These are phyloP conservation scores for Onthophagus sagittarius DNA, from an alignment of 2,888 invertebrate species.

Conservation along the genomic window DNA sequence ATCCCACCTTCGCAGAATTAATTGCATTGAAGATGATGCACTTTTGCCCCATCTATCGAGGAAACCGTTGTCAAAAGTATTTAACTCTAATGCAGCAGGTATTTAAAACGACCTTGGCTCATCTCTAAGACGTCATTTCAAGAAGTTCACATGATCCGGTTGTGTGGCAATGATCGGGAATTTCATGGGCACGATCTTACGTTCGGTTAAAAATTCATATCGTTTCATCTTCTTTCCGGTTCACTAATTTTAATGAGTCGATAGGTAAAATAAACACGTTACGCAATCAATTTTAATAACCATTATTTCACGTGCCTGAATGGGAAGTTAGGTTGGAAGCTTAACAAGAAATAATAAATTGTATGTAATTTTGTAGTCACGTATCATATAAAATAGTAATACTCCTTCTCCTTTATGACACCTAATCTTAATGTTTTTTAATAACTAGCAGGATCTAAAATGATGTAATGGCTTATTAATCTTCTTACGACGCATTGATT, in stretches of 20 bases:
- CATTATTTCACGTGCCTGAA: neutral
- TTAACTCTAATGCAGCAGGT: neutral
- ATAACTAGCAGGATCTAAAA: neutral
- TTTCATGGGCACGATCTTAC: neutral
- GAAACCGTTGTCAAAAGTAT: neutral
- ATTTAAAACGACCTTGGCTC: neutral
- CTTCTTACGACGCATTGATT: neutral
- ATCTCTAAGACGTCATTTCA: neutral
- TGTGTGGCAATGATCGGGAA: neutral
- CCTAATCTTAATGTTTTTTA: neutral
- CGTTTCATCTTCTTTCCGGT: neutral
- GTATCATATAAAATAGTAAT: neutral
- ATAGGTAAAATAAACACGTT: neutral
- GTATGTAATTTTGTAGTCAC: neutral
- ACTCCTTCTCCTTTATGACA: neutral
- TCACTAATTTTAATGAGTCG: neutral
- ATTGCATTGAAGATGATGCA: neutral
- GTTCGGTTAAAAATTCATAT: too few relatives aligned
- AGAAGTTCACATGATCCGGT: neutral
- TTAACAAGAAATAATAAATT: neutral
- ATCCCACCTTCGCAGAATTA: neutral
- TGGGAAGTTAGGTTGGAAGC: neutral
- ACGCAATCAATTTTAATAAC: neutral
- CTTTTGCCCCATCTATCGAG: neutral
- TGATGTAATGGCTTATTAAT: neutral